phyloP scores from a whole-genome alignment of 2,888 invertebrate genomes.

The Plusia festucae region DNA sequence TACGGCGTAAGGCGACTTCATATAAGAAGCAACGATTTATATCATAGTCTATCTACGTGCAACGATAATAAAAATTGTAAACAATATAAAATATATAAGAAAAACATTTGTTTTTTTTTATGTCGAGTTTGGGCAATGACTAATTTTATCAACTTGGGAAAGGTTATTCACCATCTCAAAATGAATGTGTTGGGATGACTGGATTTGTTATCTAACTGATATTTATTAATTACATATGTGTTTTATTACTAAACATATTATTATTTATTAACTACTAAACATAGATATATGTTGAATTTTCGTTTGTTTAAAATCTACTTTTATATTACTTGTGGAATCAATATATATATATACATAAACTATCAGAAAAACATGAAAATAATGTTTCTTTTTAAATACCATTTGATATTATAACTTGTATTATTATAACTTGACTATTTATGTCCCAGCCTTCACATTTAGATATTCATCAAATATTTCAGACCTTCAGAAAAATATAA shows the following conservation, averaged over 20 bases:
- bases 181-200: not conserved
- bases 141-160: not conserved
- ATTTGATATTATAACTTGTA: not conserved
- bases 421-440: not conserved
- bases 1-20: not conserved
- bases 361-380: not conserved
- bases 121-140: not conserved
- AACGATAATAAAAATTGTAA: not conserved
- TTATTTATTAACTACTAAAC: too few relatives aligned
- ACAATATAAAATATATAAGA: not conserved
- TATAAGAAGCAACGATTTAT: not conserved
- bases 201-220: not conserved
- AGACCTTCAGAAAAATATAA: constrained; percentile 16
- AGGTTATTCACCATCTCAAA: too few relatives aligned
- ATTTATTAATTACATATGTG: too few relatives aligned
- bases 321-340: too few relatives aligned
- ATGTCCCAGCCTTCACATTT: constrained; percentile 26
- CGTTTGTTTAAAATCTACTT: too few relatives aligned
- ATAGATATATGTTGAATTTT: too few relatives aligned
- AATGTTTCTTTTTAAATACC: not conserved
- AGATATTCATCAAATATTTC: constrained; percentile 8
- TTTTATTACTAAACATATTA: too few relatives aligned
- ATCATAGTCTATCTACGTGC: too few relatives aligned
- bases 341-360: too few relatives aligned
- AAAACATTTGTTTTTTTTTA: not conserved